A percentile compares a stretch with the other conserved stretches of the same genome.
These are phyloP conservation scores for Tanytarsus gracilentus DNA, from an alignment of 2,888 invertebrate species.

Conservation along the genomic window DNA sequence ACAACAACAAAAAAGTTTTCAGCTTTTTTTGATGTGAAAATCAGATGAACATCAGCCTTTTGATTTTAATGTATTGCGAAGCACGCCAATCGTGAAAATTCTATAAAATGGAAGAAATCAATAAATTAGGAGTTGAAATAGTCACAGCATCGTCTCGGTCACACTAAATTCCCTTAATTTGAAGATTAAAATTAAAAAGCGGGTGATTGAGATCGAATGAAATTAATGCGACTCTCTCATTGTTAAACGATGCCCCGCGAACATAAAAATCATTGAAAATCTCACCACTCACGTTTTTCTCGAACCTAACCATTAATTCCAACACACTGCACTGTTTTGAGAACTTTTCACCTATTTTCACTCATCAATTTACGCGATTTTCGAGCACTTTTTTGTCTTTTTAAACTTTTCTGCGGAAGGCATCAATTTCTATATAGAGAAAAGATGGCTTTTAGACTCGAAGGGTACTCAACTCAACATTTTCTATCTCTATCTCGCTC, in stretches of 20 bases:
- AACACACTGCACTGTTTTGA: no score
- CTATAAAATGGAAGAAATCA: conserved; percentile 6
- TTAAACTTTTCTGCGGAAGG: no score
- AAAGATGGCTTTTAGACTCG: no score
- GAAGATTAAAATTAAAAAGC: neutral
- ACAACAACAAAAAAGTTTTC: conserved; percentile 14
- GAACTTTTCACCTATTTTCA: no score
- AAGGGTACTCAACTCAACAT: no score
- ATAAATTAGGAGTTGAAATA: neutral
- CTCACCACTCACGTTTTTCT: neutral
- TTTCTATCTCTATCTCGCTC: no score
- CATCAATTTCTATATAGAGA: no score
- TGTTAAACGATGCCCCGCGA: neutral
- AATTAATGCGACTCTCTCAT: neutral
- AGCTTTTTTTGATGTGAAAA: neutral
- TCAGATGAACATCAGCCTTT: conserved; percentile 23
- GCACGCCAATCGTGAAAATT: conserved; percentile 4
- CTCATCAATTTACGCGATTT: no score
- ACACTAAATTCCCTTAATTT: neutral
- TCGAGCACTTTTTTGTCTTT: no score
- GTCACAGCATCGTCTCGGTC: neutral
- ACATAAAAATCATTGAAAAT: neutral
- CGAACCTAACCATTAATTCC: neutral
- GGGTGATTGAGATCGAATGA: neutral
- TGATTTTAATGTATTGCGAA: conserved; percentile 6